Evolutionary conservation across 2,888 invertebrate species (phyloP).

Genomic region (Xestoiulus laeticollis): DNA sequence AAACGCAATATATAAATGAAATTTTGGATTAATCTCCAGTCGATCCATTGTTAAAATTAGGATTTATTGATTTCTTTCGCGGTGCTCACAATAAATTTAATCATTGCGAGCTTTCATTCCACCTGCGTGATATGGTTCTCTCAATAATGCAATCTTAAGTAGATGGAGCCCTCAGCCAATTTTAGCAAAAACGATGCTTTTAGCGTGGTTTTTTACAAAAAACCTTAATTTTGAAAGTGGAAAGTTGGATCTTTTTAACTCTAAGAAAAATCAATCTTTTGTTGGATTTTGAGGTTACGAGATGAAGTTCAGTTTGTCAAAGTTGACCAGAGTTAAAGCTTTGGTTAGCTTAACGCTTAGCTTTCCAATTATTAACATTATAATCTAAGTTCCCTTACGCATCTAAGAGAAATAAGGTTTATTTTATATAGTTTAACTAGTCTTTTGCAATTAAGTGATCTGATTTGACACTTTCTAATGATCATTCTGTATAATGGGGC

Average conservation of each 20-base stretch:
- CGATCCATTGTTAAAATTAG: background rate
- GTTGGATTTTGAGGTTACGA: background rate
- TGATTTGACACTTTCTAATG: background rate
- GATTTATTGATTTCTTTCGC: background rate
- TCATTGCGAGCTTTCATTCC: background rate
- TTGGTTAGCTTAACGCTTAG: background rate
- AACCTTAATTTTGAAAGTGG: slow-evolving; percentile 13
- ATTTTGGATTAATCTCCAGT: background rate
- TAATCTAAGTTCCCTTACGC: too few species aligned
- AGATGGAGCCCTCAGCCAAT: background rate
- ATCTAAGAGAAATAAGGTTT: too few species aligned
- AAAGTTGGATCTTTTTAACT: background rate
- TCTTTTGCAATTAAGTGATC: too few species aligned
- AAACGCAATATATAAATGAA: background rate
- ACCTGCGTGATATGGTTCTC: background rate
- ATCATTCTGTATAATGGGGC: background rate
- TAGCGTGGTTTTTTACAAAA: background rate
- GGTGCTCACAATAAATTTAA: background rate
- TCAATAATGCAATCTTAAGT: background rate
- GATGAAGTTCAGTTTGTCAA: background rate
- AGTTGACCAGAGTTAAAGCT: background rate
- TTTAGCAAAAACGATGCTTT: slow-evolving; percentile 15
- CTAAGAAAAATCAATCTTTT: background rate
- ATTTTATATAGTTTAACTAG: too few species aligned
- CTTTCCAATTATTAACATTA: too few species aligned